Conservation (phyloP, 2,888 invertebrate species). For the Tanypteryx hageni region DNA sequence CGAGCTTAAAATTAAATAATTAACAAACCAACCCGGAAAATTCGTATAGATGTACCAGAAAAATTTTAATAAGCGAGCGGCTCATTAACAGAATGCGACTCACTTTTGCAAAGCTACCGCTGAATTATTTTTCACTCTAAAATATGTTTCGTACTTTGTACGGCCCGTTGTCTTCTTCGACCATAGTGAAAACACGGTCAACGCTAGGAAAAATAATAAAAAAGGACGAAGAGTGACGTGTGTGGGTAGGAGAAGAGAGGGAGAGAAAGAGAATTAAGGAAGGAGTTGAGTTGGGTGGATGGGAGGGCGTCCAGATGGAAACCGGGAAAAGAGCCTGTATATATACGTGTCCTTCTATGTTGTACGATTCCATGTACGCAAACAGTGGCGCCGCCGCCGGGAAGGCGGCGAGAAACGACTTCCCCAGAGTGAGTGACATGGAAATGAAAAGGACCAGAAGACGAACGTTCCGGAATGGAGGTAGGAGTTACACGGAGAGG, state of each 20-base stretch:
- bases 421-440: slow-evolving; percentile 42
- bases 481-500: background rate
- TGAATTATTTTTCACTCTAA: background rate
- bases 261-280: background rate
- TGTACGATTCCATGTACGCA: background rate
- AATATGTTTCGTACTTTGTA: background rate
- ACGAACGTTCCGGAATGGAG: background rate
- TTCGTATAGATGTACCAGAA: too few species aligned
- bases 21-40: too few species aligned
- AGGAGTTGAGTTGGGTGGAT: too few species aligned
- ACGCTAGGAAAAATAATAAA: background rate
- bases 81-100: background rate
- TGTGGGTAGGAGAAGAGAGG: background rate
- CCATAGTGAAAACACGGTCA: background rate
- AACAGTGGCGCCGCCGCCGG: slow-evolving; percentile 9
- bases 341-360: background rate
- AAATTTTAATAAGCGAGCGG: background rate
- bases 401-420: background rate
- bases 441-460: slow-evolving; percentile 7
- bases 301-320: background rate
- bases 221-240: background rate
- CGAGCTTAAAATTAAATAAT: too few species aligned
- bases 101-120: background rate
- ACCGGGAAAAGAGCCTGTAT: background rate
- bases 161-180: background rate